Conservation (phyloP, 2,113 vertebrate genomes). For the Rhegmatorhina hoffmannsi region DNA sequence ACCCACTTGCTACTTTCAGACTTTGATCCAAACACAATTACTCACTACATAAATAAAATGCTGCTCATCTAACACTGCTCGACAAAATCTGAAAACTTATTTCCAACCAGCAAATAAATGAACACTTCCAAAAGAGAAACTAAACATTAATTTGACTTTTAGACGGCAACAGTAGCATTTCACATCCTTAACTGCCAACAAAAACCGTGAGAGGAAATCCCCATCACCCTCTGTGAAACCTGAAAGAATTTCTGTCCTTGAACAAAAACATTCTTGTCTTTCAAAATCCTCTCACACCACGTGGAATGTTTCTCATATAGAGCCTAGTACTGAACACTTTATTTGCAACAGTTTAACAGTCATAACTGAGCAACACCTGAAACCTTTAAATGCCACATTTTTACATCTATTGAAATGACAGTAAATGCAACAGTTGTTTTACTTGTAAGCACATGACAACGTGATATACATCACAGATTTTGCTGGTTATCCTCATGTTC, state of each 20-base stretch:
- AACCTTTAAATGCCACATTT: conserved; percentile 79
- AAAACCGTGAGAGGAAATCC: conserved; percentile 64
- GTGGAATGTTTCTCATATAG: conserved; percentile 78
- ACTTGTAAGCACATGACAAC: conserved; percentile 70
- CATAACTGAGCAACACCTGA: conserved; percentile 79
- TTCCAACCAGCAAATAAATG: conserved; percentile 51
- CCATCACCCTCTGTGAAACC: conserved; percentile 51
- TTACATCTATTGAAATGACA: conserved; percentile 71
- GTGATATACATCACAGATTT: conserved; percentile 74
- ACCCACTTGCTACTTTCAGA: conserved; percentile 23
- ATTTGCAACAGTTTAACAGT: conserved; percentile 76
- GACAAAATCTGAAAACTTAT: conserved; percentile 32
- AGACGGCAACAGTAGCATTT: conserved; percentile 71
- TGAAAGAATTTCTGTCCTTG: conserved; percentile 54
- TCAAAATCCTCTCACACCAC: conserved; percentile 56
- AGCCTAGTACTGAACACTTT: conserved; percentile 69
- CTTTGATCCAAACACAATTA: conserved; percentile 37
- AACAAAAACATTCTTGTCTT: conserved; percentile 68
- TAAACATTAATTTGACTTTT: conserved; percentile 69
- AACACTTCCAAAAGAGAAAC: conserved; percentile 72
- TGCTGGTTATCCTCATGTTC: conserved; percentile 80
- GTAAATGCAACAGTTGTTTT: conserved; percentile 75
- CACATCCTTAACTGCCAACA: conserved; percentile 67
- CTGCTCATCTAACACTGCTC: conserved; percentile 33
- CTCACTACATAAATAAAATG: conserved; percentile 50